Conservation (phyloP, 2,797 vertebrate genomes). For the Anguilla megastoma region DNA sequence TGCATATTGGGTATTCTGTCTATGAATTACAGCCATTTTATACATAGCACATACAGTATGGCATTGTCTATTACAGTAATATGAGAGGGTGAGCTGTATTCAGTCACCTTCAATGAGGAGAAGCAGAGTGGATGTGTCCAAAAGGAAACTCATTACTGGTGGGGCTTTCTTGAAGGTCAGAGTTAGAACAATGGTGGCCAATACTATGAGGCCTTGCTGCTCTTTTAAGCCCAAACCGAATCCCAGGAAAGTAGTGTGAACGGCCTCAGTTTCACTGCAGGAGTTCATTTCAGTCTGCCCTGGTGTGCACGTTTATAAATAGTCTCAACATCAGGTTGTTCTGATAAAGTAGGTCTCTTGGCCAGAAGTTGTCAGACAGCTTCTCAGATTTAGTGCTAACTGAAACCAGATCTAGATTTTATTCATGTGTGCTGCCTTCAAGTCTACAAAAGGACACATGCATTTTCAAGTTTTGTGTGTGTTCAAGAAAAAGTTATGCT, state of each 20-base stretch:
- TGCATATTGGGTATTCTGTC: too few relatives aligned
- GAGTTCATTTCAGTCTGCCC: not conserved
- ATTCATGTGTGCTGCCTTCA: not conserved
- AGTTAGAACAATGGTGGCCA: not conserved
- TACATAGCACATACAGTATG: too few relatives aligned
- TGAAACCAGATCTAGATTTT: not conserved
- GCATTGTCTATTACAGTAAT: not conserved
- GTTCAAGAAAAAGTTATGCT: not conserved
- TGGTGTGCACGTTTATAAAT: not conserved
- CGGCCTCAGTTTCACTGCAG: not conserved
- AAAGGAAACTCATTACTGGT: constrained; percentile 6
- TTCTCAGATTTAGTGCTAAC: not conserved
- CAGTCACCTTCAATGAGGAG: not conserved
- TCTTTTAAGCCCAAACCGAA: not conserved
- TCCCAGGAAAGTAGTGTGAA: not conserved
- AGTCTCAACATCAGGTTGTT: not conserved
- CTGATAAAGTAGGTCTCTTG: not conserved
- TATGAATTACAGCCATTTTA: too few relatives aligned
- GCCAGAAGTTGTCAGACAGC: not conserved
- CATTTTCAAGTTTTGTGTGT: not conserved
- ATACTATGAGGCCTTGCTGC: not conserved
- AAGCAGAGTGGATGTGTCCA: not conserved
- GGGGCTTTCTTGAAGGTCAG: not conserved
- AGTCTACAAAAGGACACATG: not conserved
- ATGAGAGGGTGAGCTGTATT: not conserved